Percentiles rank a stretch among this genome's conserved stretches.
phyloP scores from a whole-genome alignment of 2,888 invertebrate genomes.

The Microctonus hyperodae region DNA sequence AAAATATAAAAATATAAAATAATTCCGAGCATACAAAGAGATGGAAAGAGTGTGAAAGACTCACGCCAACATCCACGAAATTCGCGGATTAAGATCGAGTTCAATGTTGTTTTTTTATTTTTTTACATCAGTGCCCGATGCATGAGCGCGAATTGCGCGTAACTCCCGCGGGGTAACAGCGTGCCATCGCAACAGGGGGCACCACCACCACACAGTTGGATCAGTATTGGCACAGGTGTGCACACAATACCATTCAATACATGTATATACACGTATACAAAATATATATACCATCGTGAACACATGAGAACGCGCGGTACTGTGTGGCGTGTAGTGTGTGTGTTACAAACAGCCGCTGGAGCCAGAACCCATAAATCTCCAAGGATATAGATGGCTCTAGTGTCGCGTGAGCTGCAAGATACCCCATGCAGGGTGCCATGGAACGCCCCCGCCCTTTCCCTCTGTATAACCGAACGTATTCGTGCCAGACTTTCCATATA shows the following conservation, averaged over 20 bases:
- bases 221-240: conserved; percentile 29
- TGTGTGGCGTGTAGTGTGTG: conserved; percentile 55
- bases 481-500: conserved; percentile 41
- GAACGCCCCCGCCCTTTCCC: conserved; percentile 55
- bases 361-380: conserved; percentile 62
- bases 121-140: conserved; percentile 54
- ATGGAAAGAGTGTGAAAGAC: conserved; percentile 26
- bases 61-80: conserved; percentile 28
- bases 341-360: conserved; percentile 59
- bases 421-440: conserved; percentile 62
- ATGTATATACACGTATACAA: conserved; percentile 18
- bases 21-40: conserved; percentile 29
- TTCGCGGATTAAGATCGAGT: conserved; percentile 61
- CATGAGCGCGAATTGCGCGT: conserved; percentile 62
- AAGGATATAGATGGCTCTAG: conserved; percentile 63
- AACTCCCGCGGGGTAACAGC: conserved; percentile 62
- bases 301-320: conserved; percentile 47
- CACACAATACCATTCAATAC: conserved; percentile 27
- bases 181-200: conserved; percentile 60
- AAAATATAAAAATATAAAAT: too few relatives aligned
- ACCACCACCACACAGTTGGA: conserved; percentile 32
- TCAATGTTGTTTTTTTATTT: conserved; percentile 51
- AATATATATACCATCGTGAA: conserved; percentile 30
- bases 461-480: conserved; percentile 32
- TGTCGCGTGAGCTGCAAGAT: conserved; percentile 62